Base-by-base conservation (phyloP, 2,797 vertebrate species). In the Anas capensis region DNA sequence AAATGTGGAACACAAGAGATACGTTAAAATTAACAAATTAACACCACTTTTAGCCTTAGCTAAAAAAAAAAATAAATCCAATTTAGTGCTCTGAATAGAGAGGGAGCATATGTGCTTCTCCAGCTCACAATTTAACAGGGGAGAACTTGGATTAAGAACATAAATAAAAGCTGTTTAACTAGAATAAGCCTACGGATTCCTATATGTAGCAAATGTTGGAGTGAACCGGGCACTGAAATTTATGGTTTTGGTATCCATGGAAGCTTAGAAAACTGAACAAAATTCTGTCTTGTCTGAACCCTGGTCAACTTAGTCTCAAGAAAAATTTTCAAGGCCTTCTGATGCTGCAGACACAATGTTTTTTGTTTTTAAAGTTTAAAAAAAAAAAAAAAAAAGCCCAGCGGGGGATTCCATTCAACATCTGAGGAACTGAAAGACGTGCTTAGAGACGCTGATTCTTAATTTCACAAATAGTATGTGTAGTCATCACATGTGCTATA, bases 381-480 rank as follows among this genome's bases (percentile, higher is more conserved):
- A 38, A 75, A 75, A 80, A 36, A 29, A 40, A 40, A 40, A 65
- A 81, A 56, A 92, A 72, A 79, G 24, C n/a, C 68, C 81, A 44
- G 7, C 23, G 88, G 92, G 95, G 83, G 53, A 94, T 93, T 95
- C 86, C 79, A 77, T 77, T 48, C 36, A n/a, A 14, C 42, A 44
- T 65, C 60, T 91, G 88, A 92, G 93, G 84, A 95, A 95, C 56
- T 91, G 91, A 89, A 86, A 95, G 90, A 86, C 34, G 64, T 64
- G 53, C 44, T 87, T 58, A 92, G 64, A 95, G 88, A 62, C 3
- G 2, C 65, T 58, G 40, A 73, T 65, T 73, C 78, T 86, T 64
- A 20, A 26, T 83, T 95, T 82, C 65, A 31, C 7, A 0, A 54
- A 10, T 9, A 49, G 16, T 24, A 53, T n/a, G 23, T 66, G 3